Conservation (phyloP, 2,113 vertebrate species). For the Caranx melampygus region DNA sequence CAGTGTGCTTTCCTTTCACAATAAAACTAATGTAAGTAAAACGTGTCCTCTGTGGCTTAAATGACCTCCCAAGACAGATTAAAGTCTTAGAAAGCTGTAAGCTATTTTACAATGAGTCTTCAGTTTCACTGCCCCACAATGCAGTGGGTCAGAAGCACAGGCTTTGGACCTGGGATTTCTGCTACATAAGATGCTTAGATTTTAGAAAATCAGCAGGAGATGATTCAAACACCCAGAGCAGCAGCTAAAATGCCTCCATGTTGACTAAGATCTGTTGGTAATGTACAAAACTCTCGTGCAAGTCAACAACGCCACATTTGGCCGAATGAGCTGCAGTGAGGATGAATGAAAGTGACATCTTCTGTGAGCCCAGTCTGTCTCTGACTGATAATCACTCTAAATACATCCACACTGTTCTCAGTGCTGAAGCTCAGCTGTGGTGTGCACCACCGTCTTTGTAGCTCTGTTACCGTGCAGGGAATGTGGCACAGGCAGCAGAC, state of each 20-base stretch:
- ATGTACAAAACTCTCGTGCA: not conserved
- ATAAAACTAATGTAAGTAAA: not conserved
- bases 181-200: not conserved
- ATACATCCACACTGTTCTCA: conserved; percentile 24
- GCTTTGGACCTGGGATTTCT: not conserved
- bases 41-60: not conserved
- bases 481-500: conserved; percentile 22
- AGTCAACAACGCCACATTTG: not conserved
- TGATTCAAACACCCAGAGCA: not conserved
- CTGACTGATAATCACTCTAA: conserved; percentile 25
- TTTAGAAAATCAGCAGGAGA: not conserved
- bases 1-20: not conserved
- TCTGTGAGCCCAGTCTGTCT: not conserved
- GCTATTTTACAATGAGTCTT: not conserved
- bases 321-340: not conserved
- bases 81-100: not conserved
- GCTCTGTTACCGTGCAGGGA: conserved; percentile 19
- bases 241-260: not conserved
- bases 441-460: conserved; percentile 9
- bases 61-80: not conserved
- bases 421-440: not conserved
- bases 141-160: not conserved
- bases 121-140: not conserved
- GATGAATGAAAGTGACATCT: conserved; percentile 15
- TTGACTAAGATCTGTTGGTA: not conserved